Conservation (phyloP, 2,113 vertebrate genomes). For the Seriola quinqueradiata region DNA sequence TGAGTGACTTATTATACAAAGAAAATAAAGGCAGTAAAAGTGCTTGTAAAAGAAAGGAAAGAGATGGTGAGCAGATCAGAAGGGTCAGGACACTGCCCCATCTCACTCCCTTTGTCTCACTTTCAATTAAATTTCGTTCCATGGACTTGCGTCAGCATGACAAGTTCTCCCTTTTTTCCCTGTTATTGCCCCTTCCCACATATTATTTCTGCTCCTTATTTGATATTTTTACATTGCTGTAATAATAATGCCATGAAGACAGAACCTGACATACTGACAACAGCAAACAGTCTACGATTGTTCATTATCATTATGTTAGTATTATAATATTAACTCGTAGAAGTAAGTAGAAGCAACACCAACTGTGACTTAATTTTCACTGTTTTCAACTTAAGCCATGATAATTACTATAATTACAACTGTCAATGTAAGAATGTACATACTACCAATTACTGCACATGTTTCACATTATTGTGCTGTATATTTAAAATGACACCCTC, state of each 20-base stretch:
- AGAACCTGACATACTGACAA: not conserved
- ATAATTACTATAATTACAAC: constrained; percentile 10
- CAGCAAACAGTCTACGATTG: not conserved
- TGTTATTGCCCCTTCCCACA: not conserved
- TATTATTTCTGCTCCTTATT: not conserved
- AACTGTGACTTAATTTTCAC: not conserved
- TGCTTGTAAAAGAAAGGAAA: not conserved
- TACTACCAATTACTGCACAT: not conserved
- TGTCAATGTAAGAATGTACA: constrained; percentile 11
- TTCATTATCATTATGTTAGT: not conserved
- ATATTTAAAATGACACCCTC: not conserved
- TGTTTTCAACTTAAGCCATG: not conserved
- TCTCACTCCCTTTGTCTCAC: constrained; percentile 7
- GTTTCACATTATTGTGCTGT: not conserved
- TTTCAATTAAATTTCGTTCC: constrained; percentile 41
- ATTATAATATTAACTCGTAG: not conserved
- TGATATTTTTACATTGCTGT: constrained; percentile 2
- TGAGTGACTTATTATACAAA: constrained; percentile 46
- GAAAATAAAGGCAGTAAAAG: constrained; percentile 31
- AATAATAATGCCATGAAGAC: not conserved
- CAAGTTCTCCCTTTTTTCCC: constrained; percentile 2
- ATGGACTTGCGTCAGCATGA: not conserved
- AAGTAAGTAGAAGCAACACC: not conserved
- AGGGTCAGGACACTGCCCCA: constrained; percentile 5
- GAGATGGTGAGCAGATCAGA: constrained; percentile 20